Base-by-base conservation (phyloP, 2,888 invertebrate genomes). In the Argyresthia albistria region DNA sequence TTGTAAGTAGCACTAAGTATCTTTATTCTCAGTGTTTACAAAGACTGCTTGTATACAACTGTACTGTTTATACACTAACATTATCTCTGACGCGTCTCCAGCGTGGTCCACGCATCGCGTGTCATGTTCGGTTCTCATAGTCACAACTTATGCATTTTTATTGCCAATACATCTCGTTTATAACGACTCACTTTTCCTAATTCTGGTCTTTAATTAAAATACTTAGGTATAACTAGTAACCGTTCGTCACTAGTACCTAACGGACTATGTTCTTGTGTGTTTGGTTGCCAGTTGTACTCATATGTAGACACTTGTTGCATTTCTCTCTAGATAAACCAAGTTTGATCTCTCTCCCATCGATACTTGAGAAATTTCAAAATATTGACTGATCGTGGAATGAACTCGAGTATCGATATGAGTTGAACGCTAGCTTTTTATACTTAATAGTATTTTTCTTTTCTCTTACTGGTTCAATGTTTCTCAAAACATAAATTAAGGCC, bases 31-130 rank as follows among this genome's bases (percentile, higher is more conserved):
- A 81, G 82, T 84, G 82, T 84, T 82, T 83, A 80, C 79, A 77
- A 87, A 87, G 86, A 87, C 86, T 87, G 87, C 84, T 86, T 86
- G 79, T 84, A 80, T 81, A 82, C 79, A 78, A 80, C 74, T 78
- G 61, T 79, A 82, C 77, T 80, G 78, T 81, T 80, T 80, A 79
- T 75, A 81, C 71, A 78, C 76, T 78, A 75, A 79, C 73, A 65
- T 68, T 67, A 68, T 62, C 64, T 64, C 65, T 71, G 79, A 69
- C 66, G 63, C 61, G 60, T 66, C 25, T 25, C 25, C 25, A 25
- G 25, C 25, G 25, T 25, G 25, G 25, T 25, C 25, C 25, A 25
- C 25, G 25, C 25, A 25, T 25, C 25, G 45, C 72, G 70, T 68
- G 43, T 16, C 51, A 39, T 36, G 53, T 65, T 67, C 60, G 6